Base-by-base conservation (phyloP, 2,888 invertebrate species). In the Nyleta sp. region DNA sequence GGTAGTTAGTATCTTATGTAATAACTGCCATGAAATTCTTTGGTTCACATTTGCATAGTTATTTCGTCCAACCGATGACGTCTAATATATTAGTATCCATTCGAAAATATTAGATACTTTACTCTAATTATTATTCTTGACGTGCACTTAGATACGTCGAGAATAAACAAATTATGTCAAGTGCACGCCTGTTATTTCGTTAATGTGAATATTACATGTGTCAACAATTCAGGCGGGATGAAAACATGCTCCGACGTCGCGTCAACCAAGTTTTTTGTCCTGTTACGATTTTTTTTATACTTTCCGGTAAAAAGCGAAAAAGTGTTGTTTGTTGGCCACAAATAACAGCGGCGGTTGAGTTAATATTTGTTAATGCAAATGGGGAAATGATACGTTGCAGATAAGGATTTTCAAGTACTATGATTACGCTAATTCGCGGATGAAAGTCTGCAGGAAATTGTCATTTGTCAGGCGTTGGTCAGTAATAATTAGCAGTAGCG, bases 391-490 rank as follows among this genome's bases (percentile, higher is more conserved):
- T 13, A 31, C 18, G 18, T 59, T 50, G 15, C 17, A 31, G 10
- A 48, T 48, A 24, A 48, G 20, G 28, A 22, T 28, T 48, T 28
- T 11, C 8, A 10, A 15, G 35, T 10, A 8, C 17, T 33, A 18
- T 64, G 18, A 57, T 70, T 50, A 52, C 17, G 10, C 13, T 70
- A 42, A 60, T 52, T 33, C 13, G 31, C 5, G 42, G 18, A 71
- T 38, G 38, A 57, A 50, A 65, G 35, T 57, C 13, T n/a, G 11
- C 31, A 22, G 4, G 11, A 38, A 59, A 65, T 50, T 57, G 73
- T 52, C 38, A 62, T 62, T 74, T 75, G 62, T 75, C 53, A 65
- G 55, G 20, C 22, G 42, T 15, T 13, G 13, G 10, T 46, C 35
- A 60, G n/a, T 24, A 24, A 24, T 24, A 24, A 24, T 24, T 64